phyloP scores from a whole-genome alignment of 1,140 invertebrate species.

The Pseudomyrmex dendroicus region DNA sequence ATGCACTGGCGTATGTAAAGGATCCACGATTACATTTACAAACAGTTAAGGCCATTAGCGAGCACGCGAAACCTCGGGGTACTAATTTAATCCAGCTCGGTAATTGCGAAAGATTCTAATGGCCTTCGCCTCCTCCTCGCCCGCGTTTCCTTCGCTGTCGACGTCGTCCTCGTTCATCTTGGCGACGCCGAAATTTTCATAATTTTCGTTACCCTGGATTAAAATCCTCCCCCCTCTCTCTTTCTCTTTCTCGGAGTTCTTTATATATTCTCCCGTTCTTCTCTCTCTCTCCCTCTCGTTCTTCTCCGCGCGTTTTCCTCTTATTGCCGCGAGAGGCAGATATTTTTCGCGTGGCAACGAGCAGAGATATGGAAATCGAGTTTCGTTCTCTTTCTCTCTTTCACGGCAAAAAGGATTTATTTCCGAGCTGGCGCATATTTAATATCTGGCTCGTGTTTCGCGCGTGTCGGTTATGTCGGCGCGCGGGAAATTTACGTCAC shows the following conservation, averaged over 20 bases:
- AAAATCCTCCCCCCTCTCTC: neutral
- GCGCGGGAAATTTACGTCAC: conserved; percentile 48
- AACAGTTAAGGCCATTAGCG: conserved; percentile 75
- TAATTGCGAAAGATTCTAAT: conserved; percentile 74
- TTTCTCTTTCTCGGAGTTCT: neutral
- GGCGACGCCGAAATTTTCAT: conserved; percentile 57
- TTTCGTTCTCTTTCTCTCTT: conserved; percentile 2
- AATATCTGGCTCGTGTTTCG: conserved; percentile 50
- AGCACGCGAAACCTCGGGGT: conserved; percentile 68
- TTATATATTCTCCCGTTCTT: neutral
- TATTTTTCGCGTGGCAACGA: conserved; percentile 43
- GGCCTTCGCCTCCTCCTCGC: conserved; percentile 61
- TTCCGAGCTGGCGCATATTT: conserved; percentile 60
- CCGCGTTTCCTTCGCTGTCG: conserved; percentile 38
- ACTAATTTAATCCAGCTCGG: conserved; percentile 71
- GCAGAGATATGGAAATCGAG: conserved; percentile 66
- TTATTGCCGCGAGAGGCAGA: conserved; percentile 16
- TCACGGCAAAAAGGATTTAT: conserved; percentile 62
- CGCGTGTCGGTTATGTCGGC: conserved; percentile 46
- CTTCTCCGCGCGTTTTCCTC: neutral
- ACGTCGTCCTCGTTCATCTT: conserved; percentile 39
- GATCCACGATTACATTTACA: conserved; percentile 74
- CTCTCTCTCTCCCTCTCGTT: neutral
- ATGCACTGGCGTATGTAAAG: conserved; percentile 42
- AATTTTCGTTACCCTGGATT: conserved; percentile 43